phyloP scores from a whole-genome alignment of 2,797 vertebrate species.

The Dryobates pubescens region DNA sequence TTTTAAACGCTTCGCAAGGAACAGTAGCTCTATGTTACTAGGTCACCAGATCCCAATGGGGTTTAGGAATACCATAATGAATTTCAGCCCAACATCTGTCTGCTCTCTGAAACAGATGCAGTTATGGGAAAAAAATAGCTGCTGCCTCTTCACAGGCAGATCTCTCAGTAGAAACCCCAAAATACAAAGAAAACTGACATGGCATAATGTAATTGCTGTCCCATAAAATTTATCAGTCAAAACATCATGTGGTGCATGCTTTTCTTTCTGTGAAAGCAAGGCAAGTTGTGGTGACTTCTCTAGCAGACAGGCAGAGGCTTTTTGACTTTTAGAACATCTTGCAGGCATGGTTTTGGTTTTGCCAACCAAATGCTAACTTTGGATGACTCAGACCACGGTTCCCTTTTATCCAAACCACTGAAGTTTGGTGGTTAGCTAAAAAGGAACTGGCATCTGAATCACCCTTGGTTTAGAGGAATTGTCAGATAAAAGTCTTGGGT shows the following conservation, averaged over 20 bases:
- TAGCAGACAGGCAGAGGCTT: neutral
- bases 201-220: neutral
- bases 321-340: conserved; percentile 24
- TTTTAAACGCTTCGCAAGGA: conserved; percentile 17
- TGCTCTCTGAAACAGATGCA: conserved; percentile 60
- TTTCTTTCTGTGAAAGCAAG: neutral
- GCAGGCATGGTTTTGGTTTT: conserved; percentile 36
- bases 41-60: conserved; percentile 54
- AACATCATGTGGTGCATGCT: neutral
- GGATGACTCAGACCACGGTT: conserved; percentile 49
- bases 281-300: neutral
- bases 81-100: conserved; percentile 66
- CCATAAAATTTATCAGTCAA: conserved; percentile 37
- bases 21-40: conserved; percentile 56
- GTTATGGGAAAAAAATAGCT: conserved; percentile 42
- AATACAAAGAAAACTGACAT: conserved; percentile 20
- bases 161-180: neutral
- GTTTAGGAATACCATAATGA: conserved; percentile 55
- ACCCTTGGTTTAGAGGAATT: conserved; percentile 6
- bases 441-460: conserved; percentile 62
- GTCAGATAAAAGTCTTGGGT: neutral
- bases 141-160: conserved; percentile 33
- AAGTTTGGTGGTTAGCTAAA: conserved; percentile 54
- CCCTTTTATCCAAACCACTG: conserved; percentile 62
- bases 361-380: conserved; percentile 19